Percentiles rank a stretch among this genome's conserved stretches.
phyloP scores from a whole-genome alignment of 1,140 invertebrate species.

The Stenopsyche tienmushanensis region DNA sequence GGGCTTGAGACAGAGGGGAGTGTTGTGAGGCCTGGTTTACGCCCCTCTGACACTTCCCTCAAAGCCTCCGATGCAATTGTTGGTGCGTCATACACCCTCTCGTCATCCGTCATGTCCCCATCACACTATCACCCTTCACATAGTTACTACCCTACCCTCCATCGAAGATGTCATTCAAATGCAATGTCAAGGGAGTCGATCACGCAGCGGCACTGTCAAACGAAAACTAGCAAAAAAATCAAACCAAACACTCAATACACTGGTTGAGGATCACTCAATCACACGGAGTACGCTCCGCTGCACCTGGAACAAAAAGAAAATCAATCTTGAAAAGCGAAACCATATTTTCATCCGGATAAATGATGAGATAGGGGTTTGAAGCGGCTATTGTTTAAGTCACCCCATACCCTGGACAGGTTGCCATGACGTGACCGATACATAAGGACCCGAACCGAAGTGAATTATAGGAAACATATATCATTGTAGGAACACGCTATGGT shows the following conservation, averaged over 20 bases:
- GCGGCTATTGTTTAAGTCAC: too few species aligned
- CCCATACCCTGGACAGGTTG: background rate
- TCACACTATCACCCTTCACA: slow-evolving; percentile 13
- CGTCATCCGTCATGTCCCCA: slow-evolving; percentile 17
- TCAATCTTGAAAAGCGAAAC: too few species aligned
- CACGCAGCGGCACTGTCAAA: too few species aligned
- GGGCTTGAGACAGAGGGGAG: background rate
- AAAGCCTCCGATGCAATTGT: slow-evolving; percentile 2
- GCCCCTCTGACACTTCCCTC: slow-evolving; percentile 4
- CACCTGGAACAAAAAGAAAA: too few species aligned
- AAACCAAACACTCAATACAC: too few species aligned
- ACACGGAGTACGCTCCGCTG: too few species aligned
- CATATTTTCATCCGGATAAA: too few species aligned
- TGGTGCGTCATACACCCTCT: slow-evolving; percentile 14
- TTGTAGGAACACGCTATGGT: background rate
- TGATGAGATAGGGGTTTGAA: too few species aligned
- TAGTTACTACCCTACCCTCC: background rate
- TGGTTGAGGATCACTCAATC: too few species aligned
- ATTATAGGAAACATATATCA: slow-evolving; percentile 7
- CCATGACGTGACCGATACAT: slow-evolving; percentile 5
- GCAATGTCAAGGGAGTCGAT: too few species aligned
- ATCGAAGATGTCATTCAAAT: too few species aligned
- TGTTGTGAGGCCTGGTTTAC: background rate
- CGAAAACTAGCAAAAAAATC: too few species aligned
- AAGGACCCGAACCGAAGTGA: background rate